Percentiles rank a stretch among this genome's conserved stretches.
phyloP scores from a whole-genome alignment of 2,113 vertebrate species.

The Sarotherodon lohbergeri region DNA sequence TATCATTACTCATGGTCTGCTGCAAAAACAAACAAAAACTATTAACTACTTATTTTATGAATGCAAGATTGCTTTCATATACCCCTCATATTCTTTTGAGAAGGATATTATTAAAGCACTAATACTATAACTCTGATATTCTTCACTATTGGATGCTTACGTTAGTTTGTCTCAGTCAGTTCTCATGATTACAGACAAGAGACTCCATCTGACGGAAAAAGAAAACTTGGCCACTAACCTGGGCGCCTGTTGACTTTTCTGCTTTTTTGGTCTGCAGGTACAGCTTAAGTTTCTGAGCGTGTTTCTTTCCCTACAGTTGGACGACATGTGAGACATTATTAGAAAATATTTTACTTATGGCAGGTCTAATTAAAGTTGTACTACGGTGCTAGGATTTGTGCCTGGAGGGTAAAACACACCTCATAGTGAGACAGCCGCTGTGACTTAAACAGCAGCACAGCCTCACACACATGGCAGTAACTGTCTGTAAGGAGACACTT shows the following conservation, averaged over 20 bases:
- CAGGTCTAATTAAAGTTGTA: neutral
- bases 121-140: neutral
- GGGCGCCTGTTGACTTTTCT: conserved; percentile 43
- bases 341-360: neutral
- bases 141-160: neutral
- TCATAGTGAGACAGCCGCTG: conserved; percentile 83
- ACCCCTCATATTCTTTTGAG: neutral
- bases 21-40: conserved; percentile 32
- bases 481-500: conserved; percentile 73
- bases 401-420: conserved; percentile 54
- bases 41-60: neutral
- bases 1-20: conserved; percentile 54
- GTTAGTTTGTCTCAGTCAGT: neutral
- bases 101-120: neutral
- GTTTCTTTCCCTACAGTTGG: conserved; percentile 78
- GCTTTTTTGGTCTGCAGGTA: conserved; percentile 68
- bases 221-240: conserved; percentile 42
- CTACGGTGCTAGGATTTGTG: neutral
- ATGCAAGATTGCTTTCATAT: neutral
- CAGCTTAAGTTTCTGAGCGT: conserved; percentile 75
- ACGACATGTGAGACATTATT: neutral
- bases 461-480: conserved; percentile 81
- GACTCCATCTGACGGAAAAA: neutral
- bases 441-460: conserved; percentile 76
- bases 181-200: neutral